Evolutionary conservation across 1,140 invertebrate genomes (phyloP).

Genomic region (Panagrolaimus sp.): DNA sequence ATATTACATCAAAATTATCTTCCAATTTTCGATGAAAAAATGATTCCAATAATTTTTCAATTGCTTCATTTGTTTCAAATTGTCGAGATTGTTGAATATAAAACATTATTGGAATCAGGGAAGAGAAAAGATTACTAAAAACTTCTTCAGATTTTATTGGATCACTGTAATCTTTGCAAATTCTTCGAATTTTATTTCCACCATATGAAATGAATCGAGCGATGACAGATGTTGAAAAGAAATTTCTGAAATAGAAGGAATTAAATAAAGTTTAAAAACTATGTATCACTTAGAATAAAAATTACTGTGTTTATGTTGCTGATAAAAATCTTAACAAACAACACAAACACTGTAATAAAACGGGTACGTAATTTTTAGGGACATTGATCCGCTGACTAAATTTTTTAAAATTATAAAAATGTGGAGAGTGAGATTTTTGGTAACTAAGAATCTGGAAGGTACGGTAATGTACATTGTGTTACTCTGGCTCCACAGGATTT

Average conservation of each 20-base stretch:
- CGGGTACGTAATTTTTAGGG: too few species aligned
- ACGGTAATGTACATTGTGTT: too few species aligned
- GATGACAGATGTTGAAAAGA: neutral
- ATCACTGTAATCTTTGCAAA: neutral
- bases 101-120: neutral
- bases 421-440: too few species aligned
- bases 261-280: too few species aligned
- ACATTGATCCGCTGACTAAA: too few species aligned
- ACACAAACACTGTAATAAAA: too few species aligned
- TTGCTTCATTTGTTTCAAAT: neutral
- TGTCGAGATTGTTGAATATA: neutral
- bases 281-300: too few species aligned
- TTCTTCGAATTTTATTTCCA: neutral
- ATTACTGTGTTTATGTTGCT: too few species aligned
- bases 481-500: too few species aligned
- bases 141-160: neutral
- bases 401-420: too few species aligned
- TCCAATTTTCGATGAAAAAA: neutral
- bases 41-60: slow-evolving; percentile 1
- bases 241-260: neutral
- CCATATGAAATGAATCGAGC: neutral
- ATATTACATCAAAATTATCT: slow-evolving; percentile 5
- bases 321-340: too few species aligned
- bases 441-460: too few species aligned
- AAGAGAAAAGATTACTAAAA: neutral